Base-by-base conservation (phyloP, 2,888 invertebrate genomes). In the Drosophila mettleri region DNA sequence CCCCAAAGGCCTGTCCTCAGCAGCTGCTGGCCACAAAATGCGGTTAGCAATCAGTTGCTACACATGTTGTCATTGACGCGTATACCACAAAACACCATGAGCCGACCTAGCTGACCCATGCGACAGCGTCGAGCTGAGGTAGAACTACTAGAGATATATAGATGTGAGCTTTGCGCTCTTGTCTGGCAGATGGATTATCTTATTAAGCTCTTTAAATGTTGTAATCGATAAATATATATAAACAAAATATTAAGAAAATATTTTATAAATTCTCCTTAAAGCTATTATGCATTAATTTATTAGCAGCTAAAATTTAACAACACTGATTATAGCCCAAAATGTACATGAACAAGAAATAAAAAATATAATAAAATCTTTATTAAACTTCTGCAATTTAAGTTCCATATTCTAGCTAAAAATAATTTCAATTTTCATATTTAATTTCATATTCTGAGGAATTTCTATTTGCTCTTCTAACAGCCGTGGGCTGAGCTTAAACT, bases 31-130 rank as follows among this genome's bases (percentile, higher is more conserved):
- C 10, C 22, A 52, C 46, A 61, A 62, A 69, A 77, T 65, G 54
- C 45, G 48, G 57, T 62, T 52, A 48, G 69, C 78, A 81, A 80
- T 82, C 81, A 86, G 78, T 84, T 80, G 78, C 61, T 29, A 57
- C 67, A 58, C 69, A 70, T 66, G 63, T 54, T 74, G 51, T 63
- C 63, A 69, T 67, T 80, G 70, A 74, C 55, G 57, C 41, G 16
- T 16, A 46, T 61, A 43, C 68, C 67, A 65, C 54, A 72, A 78
- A 78, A 68, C 66, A 60, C 53, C 63, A 61, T 67, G 64, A 67
- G 54, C 46, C 62, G 31, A 48, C 66, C 65, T 59, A 34, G 10
- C n/a, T n/a, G n/a, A n/a, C n/a, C n/a, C n/a, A n/a, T n/a, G n/a
- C 48, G 60, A 63, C 62, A 61, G 59, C 16, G 5, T 16, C 49